phyloP scores from a whole-genome alignment of 2,797 vertebrate genomes.

The Petrocephalus schoutedeni region DNA sequence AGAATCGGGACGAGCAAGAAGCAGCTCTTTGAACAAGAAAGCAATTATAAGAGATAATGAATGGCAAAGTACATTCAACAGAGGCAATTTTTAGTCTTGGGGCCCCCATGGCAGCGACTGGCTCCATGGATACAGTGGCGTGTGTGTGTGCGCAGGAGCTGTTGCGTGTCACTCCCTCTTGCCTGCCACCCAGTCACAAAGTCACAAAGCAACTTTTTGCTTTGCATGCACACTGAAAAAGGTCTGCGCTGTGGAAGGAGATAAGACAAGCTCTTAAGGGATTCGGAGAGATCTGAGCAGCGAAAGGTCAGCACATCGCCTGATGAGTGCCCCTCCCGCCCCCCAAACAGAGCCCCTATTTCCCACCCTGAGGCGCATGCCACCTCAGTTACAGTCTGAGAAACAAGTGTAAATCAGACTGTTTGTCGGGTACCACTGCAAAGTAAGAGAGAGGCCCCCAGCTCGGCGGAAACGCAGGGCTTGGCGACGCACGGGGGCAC shows the following conservation, averaged over 20 bases:
- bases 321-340: conserved; percentile 32
- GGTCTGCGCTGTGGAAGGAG: background rate
- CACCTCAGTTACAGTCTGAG: background rate
- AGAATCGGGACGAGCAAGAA: conserved; percentile 46
- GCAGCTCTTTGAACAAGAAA: conserved; percentile 59
- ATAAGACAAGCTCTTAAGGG: conserved; percentile 1
- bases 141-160: conserved; percentile 15
- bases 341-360: background rate
- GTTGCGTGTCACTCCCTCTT: conserved; percentile 19
- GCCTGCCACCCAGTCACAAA: conserved; percentile 51
- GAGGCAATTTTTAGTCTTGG: conserved; percentile 58
- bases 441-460: background rate
- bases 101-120: conserved; percentile 52
- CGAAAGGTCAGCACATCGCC: conserved; percentile 40
- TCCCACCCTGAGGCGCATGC: background rate
- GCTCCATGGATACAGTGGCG: conserved; percentile 34
- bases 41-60: conserved; percentile 68
- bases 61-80: conserved; percentile 60
- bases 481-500: conserved; percentile 8
- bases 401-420: background rate
- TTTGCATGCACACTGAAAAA: conserved; percentile 40
- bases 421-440: too few relatives aligned
- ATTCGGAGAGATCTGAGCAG: conserved; percentile 6
- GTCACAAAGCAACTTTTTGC: conserved; percentile 57
- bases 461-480: background rate